Base-by-base conservation (phyloP, 2,113 vertebrate genomes). In the Heterocephalus glaber region DNA sequence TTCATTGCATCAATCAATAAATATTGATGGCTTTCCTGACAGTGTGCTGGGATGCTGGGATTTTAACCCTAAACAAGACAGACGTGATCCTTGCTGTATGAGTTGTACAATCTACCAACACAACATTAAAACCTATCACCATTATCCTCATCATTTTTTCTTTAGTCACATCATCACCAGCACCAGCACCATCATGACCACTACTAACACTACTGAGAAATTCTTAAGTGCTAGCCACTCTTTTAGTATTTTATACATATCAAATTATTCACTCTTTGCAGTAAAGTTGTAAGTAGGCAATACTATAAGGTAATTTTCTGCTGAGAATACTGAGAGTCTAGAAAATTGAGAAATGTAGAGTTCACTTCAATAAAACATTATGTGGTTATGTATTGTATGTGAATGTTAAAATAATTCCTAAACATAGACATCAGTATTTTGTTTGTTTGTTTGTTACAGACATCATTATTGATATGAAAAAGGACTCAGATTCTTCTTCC, bases 1-100 rank as follows among this genome's bases (percentile, higher is more conserved):
- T 96, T 96, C 96, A 95, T 93, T 89, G 26, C 26, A 11, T 87
- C 93, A 80, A 38, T 95, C 86, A 79, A 96, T 96, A 94, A 95
- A 95, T 96, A 95, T 96, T 93, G 89, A 96, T 87, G 94, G 80
- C 30, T 76, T 84, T 96, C 76, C 58, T 68, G 52, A 30, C 66
- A 56, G 26, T 76, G 52, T 87, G 35, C 28, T 93, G 89, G 35
- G 12, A 65, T 86, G 58, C 58, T 82, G 54, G 19, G 44, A 22
- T 19, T 97, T 94, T 90, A 20, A 7, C 52, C 35, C 61, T 35
- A 65, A 89, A 89, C 44, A 87, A 96, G 22, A 49, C 19, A 70
- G 66, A 54, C 26, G 28, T 56, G 49, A 35, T 86, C 60, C 13
- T 56, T 90, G 38, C 14, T 93, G 28, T 54, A 38, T 20, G 70